These are phyloP conservation scores for Microtus montanus DNA, from an alignment of 2,113 vertebrate genomes.

Conservation along the genomic window DNA sequence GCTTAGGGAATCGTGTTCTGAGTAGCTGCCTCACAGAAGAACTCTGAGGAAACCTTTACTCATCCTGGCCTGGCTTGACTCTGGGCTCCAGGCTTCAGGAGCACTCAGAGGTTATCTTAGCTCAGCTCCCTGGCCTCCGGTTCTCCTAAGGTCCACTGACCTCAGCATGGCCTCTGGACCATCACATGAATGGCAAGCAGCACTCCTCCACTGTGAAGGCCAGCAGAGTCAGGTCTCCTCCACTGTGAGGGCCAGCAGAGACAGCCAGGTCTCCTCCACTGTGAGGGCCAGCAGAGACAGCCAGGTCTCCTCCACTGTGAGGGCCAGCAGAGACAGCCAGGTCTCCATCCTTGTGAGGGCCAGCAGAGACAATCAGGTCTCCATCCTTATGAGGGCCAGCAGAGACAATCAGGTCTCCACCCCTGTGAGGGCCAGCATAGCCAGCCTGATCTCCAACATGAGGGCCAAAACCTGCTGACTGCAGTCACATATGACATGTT, in stretches of 20 bases:
- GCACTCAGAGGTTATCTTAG: not conserved
- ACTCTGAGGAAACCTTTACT: not conserved
- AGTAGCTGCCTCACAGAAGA: not conserved
- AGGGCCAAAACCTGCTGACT: not conserved
- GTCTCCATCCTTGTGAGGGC: too few relatives aligned
- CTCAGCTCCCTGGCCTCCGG: not conserved
- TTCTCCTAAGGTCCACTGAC: not conserved
- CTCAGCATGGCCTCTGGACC: not conserved
- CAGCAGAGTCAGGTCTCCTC: not conserved
- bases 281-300: not conserved
- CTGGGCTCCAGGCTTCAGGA: not conserved
- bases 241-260: not conserved
- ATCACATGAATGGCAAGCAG: not conserved
- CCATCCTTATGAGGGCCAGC: not conserved
- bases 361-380: too few relatives aligned
- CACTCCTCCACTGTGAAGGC: not conserved
- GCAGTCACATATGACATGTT: accelerated
- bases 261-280: too few relatives aligned
- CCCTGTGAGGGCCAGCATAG: not conserved
- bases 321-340: too few relatives aligned
- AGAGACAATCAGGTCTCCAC: not conserved
- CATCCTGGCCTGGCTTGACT: not conserved
- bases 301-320: too few relatives aligned
- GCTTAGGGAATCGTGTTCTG: not conserved
- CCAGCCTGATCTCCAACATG: not conserved